A percentile compares a stretch with the other conserved stretches of the same genome.
These are phyloP conservation scores for Malurus splendens DNA, from an alignment of 2,797 vertebrate species.

Conservation along the genomic window DNA sequence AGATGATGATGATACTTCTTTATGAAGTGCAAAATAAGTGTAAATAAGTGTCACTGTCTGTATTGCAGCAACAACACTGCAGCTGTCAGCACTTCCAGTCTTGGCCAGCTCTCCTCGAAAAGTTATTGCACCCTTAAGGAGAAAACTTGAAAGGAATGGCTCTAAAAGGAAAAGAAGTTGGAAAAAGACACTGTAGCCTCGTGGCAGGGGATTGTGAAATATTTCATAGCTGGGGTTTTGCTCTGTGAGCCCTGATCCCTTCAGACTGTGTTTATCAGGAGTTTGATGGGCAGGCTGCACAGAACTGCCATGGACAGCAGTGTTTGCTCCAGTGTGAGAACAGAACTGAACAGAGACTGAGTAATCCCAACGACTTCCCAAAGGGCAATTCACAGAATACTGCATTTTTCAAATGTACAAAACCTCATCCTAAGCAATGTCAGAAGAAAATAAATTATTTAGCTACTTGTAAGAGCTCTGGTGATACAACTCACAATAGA, in stretches of 20 bases:
- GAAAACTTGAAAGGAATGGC: background rate
- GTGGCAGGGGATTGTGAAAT: background rate
- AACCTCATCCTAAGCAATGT: background rate
- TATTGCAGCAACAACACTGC: background rate
- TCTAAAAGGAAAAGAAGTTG: background rate
- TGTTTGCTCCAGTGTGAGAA: background rate
- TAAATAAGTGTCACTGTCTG: background rate
- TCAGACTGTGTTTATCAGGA: background rate
- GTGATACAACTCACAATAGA: background rate
- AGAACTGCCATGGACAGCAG: background rate
- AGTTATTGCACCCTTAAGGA: background rate
- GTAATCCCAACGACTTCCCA: background rate
- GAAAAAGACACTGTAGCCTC: background rate
- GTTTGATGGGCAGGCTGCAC: background rate
- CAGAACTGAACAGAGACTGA: background rate
- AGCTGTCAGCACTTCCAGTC: background rate
- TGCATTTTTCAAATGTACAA: background rate
- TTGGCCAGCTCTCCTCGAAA: background rate
- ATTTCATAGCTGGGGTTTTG: background rate
- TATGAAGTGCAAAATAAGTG: background rate
- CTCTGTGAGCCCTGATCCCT: background rate
- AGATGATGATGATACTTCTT: background rate
- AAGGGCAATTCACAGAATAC: background rate
- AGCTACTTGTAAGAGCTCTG: background rate
- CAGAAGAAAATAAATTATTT: background rate